Percentiles rank a stretch among this genome's conserved stretches.
Conservation (phyloP, 2,888 invertebrate genomes). For the Ectemnius continuus region DNA sequence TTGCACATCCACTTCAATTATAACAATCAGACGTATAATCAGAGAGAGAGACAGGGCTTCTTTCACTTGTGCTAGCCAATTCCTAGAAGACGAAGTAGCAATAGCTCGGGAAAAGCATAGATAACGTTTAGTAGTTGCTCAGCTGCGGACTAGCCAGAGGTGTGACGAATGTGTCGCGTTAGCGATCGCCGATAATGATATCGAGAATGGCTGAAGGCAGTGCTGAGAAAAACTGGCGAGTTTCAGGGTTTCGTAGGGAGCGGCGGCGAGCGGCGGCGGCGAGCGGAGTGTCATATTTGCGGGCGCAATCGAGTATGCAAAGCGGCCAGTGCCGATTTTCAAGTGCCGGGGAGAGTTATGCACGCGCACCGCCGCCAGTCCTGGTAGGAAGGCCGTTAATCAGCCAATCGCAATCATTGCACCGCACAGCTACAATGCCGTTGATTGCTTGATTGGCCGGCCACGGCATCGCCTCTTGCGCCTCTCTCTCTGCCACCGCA, state of each 20-base stretch:
- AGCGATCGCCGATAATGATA: slow-evolving; percentile 51
- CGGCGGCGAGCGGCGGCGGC: slow-evolving; percentile 38
- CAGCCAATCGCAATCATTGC: slow-evolving; percentile 59
- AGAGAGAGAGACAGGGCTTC: too few relatives aligned
- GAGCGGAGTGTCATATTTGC: slow-evolving; percentile 29
- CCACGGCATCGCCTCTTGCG: slow-evolving; percentile 48
- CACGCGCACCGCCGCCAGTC: slow-evolving; percentile 31
- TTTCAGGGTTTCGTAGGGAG: slow-evolving; percentile 44
- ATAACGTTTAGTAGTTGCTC: too few relatives aligned
- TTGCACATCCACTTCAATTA: too few relatives aligned
- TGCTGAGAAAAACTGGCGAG: slow-evolving; percentile 40
- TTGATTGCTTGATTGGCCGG: slow-evolving; percentile 51
- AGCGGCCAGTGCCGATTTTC: slow-evolving; percentile 36
- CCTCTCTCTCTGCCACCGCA: slow-evolving; percentile 24
- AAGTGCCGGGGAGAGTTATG: slow-evolving; percentile 44
- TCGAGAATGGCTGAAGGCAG: slow-evolving; percentile 53
- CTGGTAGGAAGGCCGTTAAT: slow-evolving; percentile 51
- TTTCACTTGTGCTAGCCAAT: too few relatives aligned
- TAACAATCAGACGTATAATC: too few relatives aligned
- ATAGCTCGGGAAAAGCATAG: too few relatives aligned
- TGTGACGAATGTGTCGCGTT: slow-evolving; percentile 15
- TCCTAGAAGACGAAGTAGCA: too few relatives aligned
- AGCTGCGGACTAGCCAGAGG: background rate
- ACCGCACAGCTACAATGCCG: slow-evolving; percentile 39
- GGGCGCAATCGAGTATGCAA: slow-evolving; percentile 61